Evolutionary conservation across 2,113 vertebrate genomes (phyloP).

Genomic region (Xiphophorus maculatus): DNA sequence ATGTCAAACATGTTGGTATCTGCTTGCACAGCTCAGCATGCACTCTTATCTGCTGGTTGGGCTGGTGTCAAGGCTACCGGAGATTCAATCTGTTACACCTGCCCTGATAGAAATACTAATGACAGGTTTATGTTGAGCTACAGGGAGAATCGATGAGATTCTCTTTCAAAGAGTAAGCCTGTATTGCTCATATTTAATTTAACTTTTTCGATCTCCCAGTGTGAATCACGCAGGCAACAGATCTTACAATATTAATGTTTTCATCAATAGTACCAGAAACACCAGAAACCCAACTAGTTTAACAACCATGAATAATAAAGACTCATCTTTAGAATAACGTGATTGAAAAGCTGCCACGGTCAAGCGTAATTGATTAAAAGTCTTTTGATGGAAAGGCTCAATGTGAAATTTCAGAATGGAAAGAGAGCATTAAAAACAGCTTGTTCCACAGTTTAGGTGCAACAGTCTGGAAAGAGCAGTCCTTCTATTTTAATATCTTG

Average conservation of each 20-base stretch:
- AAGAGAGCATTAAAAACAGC: no score
- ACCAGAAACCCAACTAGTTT: neutral
- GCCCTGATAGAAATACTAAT: constrained; percentile 33
- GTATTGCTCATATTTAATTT: neutral
- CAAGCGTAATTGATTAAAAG: no score
- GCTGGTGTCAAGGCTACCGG: constrained; percentile 37
- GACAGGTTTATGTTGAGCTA: constrained; percentile 33
- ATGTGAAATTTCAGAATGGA: no score
- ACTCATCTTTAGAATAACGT: neutral
- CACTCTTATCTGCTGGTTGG: constrained; percentile 30
- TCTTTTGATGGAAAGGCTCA: no score
- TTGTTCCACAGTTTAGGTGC: no score
- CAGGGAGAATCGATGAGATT: constrained; percentile 23
- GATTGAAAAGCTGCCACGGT: neutral
- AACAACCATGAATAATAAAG: neutral
- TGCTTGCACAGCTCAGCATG: constrained; percentile 28
- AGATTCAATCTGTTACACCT: constrained; percentile 27
- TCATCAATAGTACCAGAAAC: neutral
- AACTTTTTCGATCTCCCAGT: neutral
- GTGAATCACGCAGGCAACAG: neutral
- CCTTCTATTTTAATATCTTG: no score
- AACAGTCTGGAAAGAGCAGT: no score
- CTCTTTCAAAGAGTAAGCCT: constrained; percentile 6
- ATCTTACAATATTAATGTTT: neutral
- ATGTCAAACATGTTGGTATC: constrained; percentile 63